Percentiles rank a stretch among this genome's conserved stretches.
Evolutionary conservation across 2,888 invertebrate species (phyloP).

Genomic region (Troilus luridus): DNA sequence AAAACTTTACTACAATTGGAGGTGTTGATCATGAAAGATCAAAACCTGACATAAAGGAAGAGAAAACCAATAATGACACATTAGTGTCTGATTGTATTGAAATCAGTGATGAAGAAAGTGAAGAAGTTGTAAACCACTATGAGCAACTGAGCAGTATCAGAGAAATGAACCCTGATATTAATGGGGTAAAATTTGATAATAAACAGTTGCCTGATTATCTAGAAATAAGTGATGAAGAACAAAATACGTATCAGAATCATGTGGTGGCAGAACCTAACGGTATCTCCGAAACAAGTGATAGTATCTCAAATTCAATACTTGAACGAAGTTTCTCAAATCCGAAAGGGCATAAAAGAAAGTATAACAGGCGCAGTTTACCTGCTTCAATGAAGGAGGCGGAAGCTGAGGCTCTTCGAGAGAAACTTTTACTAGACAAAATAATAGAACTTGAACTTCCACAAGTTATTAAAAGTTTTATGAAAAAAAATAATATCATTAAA

Average conservation of each 20-base stretch:
- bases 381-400: neutral
- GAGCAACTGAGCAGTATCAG: neutral
- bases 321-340: neutral
- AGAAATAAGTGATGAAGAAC: neutral
- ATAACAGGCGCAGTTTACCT: neutral
- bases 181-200: neutral
- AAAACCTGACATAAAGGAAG: neutral
- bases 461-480: conserved; percentile 51
- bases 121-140: neutral
- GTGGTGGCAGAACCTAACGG: neutral
- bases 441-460: conserved; percentile 50
- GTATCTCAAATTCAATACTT: neutral
- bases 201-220: neutral
- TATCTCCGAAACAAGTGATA: neutral
- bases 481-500: conserved; percentile 1
- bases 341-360: neutral
- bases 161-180: neutral
- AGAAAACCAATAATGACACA: neutral
- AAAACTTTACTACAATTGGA: neutral
- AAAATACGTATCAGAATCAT: neutral
- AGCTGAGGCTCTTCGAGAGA: conserved; percentile 42
- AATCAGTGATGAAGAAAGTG: conserved; percentile 10
- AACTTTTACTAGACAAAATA: conserved; percentile 12
- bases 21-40: neutral
- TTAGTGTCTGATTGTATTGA: neutral